A percentile compares a stretch with the other conserved stretches of the same genome.
Evolutionary conservation across 1,140 invertebrate species (phyloP).

Genomic region (Drosophila virilis): DNA sequence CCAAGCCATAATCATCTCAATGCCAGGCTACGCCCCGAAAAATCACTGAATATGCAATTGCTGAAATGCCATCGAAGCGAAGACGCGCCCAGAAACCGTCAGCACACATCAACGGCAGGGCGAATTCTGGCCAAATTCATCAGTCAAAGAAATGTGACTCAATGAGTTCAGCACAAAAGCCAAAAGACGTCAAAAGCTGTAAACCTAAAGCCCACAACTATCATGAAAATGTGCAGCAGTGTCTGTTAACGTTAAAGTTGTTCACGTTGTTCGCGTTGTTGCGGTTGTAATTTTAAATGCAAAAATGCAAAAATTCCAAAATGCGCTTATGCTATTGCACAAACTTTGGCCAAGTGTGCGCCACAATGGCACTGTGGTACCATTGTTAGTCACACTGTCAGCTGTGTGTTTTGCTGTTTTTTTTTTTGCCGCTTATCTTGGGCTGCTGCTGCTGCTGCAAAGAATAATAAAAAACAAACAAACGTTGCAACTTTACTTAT

Average conservation of each 20-base stretch:
- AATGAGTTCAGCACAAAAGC: constrained; percentile 22
- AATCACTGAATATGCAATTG: constrained; percentile 35
- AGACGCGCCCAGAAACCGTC: constrained; percentile 73
- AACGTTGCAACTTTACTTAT: constrained; percentile 58
- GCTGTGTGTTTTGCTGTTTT: constrained; percentile 34
- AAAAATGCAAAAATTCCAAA: constrained; percentile 62
- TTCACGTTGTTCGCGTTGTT: constrained; percentile 8
- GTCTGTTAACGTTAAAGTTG: constrained; percentile 42
- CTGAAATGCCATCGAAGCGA: constrained; percentile 68
- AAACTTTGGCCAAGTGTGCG: constrained; percentile 49
- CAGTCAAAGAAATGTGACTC: constrained; percentile 43
- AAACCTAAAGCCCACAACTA: constrained; percentile 35
- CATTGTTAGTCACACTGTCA: constrained; percentile 50
- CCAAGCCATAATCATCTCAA: constrained; percentile 3
- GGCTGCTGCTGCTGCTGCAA: constrained; percentile 37
- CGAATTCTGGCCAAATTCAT: constrained; percentile 37
- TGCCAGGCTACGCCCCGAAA: constrained; percentile 53
- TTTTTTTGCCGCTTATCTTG: constrained; percentile 57
- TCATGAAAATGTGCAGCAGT: constrained; percentile 41
- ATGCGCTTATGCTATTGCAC: constrained; percentile 62
- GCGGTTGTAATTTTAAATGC: constrained; percentile 49
- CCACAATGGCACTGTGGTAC: constrained; percentile 39
- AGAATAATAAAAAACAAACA: constrained; percentile 54
- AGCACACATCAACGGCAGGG: constrained; percentile 59
- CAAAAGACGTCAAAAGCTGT: constrained; percentile 43